These are phyloP conservation scores for Clusia tigrina DNA, from an alignment of 2,888 invertebrate genomes.

Conservation along the genomic window DNA sequence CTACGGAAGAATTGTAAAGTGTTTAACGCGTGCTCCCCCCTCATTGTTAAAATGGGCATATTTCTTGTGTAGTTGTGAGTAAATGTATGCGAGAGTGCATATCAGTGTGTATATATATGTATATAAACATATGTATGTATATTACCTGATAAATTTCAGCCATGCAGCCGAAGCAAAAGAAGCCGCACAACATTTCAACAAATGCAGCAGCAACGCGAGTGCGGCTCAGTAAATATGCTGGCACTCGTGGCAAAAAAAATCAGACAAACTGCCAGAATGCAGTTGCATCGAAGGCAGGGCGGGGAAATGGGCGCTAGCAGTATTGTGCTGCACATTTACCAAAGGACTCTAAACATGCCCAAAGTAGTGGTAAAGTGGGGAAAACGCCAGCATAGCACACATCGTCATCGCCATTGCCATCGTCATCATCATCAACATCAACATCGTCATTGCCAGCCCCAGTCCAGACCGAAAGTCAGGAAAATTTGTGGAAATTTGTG, in stretches of 20 bases:
- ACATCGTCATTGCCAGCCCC: not conserved
- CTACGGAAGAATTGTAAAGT: too few species aligned
- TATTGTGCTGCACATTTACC: not conserved
- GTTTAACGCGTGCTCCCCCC: too few species aligned
- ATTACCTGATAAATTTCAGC: not conserved
- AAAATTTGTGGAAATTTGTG: not conserved
- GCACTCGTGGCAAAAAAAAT: not conserved
- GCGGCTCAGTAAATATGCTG: not conserved
- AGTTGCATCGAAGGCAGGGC: not conserved
- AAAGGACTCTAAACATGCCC: not conserved
- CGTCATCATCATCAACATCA: too few species aligned
- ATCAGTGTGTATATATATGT: not conserved
- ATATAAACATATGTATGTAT: not conserved
- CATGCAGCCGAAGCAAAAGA: not conserved
- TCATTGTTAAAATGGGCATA: too few species aligned
- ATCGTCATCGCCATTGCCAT: too few species aligned
- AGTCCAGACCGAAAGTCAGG: not conserved
- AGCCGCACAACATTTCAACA: not conserved
- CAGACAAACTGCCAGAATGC: not conserved
- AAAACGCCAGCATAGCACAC: too few species aligned
- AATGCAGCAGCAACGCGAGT: not conserved
- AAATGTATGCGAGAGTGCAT: too few species aligned
- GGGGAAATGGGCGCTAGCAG: not conserved
- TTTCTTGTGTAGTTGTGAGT: too few species aligned
- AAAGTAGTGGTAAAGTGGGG: too few species aligned